Evolutionary conservation across 2,113 vertebrate species (phyloP), one percentile per base, ranked within the genome.

Genomic region (Coracopsis vasa): DNA sequence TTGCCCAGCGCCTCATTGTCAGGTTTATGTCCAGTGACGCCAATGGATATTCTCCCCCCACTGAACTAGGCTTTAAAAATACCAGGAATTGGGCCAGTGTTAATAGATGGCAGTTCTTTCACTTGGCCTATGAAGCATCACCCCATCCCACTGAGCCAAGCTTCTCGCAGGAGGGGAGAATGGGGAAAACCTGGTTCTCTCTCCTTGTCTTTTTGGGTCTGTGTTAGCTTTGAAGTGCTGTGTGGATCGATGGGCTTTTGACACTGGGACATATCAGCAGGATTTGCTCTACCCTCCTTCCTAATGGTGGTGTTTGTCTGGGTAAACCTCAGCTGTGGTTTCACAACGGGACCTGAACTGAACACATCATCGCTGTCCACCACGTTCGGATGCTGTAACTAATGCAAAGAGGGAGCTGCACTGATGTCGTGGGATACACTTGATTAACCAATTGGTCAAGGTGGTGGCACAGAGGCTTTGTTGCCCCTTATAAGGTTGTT

Each of bases 111-210:
- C 28, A 50, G 33, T 20, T 69, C 35, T 50, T 80, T 50, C 86
- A 10, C n/a, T 73, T 35, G 60, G 37, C 54, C 42, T 13, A 10
- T 0, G 0, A 80, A 29, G 45, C 45, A 64, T 31, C 0, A 0
- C 29, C 50, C 9, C 39, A 74, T 35, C 21, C 37, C 2, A 0
- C 42, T 29, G 41, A 86, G 41, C 64, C 18, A 33, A 9, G 45
- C 47, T 74, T 11, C 41, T 88, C 0, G 4, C 16, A 37, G 85
- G 39, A 64, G 11, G 23, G 13, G 25, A 65, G 11, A 82, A 75
- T 65, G 13, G 25, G 16, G 8, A 37, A 67, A 88, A 42, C 1
- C 19, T 56, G 23, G 0, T 65, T 80, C 6, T 56, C 12, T 50
- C 28, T 56, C 13, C 5, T 70, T 35, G n/a, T 24, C 39, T 24